Evolutionary conservation across 2,888 invertebrate species (phyloP), one percentile per base, ranked within the genome.

Genomic region (Agrochola lychnidis): DNA sequence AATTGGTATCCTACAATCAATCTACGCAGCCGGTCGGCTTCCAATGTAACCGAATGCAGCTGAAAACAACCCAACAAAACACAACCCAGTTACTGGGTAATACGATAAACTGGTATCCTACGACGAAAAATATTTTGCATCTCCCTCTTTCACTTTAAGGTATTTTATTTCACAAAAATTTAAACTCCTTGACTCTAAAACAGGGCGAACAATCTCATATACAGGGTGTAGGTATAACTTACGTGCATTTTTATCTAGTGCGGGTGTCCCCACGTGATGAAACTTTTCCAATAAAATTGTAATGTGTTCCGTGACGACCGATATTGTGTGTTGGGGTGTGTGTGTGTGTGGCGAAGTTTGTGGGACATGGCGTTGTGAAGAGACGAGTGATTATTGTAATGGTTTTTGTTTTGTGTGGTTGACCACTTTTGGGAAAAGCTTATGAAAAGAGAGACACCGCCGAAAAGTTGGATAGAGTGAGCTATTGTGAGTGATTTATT

Each of bases 261-360:
- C 10, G 62, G 72, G 76, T 83, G 69, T 63, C 67, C 57, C 64
- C 68, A 73, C 70, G 67, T 70, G 59, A 25, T 22, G 62, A 77
- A 93, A 94, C 89, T 93, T 94, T 93, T 92, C 92, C 90, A 93
- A 94, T 94, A 94, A 93, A 93, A 92, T 62, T 81, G 85, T 90
- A 91, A 92, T 91, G 85, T 84, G 86, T 78, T 87, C 82, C 87
- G 86, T 87, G 89, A 90, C 89, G 81, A 82, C 83, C 87, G 86
- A 88, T 87, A 88, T 72, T 79, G 78, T 66, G 61, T 76, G 57
- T 25, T 22, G 14, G 53, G 30, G 68, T 56, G 51, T 40, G 51
- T 71, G n/a, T 59, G 66, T 67, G 22, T 61, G 22, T 40, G 57
- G 19, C 5, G 53, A 72, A 68, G 53, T 59, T 77, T 30, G 57